Evolutionary conservation across 2,113 vertebrate species (phyloP).

Genomic region (Syrrhaptes paradoxus): DNA sequence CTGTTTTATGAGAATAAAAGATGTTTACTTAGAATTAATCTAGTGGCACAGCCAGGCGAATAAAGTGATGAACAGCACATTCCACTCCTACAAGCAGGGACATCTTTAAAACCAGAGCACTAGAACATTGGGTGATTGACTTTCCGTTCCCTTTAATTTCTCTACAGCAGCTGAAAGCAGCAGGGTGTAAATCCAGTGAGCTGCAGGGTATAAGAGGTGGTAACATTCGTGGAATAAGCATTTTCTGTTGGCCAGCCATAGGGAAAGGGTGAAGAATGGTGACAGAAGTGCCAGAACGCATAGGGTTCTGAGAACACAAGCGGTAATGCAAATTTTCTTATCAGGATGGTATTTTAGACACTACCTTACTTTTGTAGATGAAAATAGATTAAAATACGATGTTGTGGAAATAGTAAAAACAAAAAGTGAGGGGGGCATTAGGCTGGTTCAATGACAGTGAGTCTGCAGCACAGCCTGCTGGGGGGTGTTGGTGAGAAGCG

Average conservation of each 20-base stretch:
- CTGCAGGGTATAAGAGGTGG: background rate
- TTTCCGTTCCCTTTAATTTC: background rate
- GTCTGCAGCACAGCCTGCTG: background rate
- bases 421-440: background rate
- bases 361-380: background rate
- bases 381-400: background rate
- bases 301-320: background rate
- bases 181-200: background rate
- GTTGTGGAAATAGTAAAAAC: background rate
- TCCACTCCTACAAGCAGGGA: background rate
- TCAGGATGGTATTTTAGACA: background rate
- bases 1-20: background rate
- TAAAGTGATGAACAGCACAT: background rate
- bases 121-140: background rate
- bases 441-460: background rate
- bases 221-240: background rate
- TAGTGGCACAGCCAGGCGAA: background rate
- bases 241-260: background rate
- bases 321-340: background rate
- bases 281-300: background rate
- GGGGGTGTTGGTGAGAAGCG: background rate
- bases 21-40: background rate
- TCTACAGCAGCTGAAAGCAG: background rate
- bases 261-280: rapidly evolving
- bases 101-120: background rate